phyloP scores from a whole-genome alignment of 2,797 vertebrate species.

The Acanthis flammea region DNA sequence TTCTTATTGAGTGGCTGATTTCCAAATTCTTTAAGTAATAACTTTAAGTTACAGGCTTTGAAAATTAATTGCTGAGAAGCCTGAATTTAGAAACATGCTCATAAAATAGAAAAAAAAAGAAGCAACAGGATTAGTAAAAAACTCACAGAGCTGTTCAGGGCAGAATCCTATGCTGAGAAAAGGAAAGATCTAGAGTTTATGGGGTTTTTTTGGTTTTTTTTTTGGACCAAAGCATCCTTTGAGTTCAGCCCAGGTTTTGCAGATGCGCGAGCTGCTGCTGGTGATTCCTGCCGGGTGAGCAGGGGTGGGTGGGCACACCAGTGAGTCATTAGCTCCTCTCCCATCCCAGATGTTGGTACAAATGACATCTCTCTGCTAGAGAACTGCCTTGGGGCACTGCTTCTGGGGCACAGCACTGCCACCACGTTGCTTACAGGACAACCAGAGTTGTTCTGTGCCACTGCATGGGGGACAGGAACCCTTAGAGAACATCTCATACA shows the following conservation, averaged over 20 bases:
- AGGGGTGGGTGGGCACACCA: background rate
- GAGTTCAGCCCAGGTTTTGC: background rate
- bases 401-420: background rate
- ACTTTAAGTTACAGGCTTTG: background rate
- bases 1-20: background rate
- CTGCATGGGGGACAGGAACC: background rate
- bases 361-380: background rate
- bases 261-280: background rate
- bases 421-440: background rate
- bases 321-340: background rate
- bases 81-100: background rate
- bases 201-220: too few relatives aligned
- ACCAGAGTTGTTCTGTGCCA: background rate
- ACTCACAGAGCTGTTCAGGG: too few relatives aligned
- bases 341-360: background rate
- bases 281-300: background rate
- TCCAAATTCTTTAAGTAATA: background rate
- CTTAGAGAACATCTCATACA: background rate
- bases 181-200: too few relatives aligned
- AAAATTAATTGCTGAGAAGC: background rate
- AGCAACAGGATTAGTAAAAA: fast-evolving
- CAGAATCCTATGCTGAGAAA: too few relatives aligned
- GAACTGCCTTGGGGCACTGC: background rate
- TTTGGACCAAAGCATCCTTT: background rate
- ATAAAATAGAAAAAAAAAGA: background rate